Evolutionary conservation across 1,140 invertebrate genomes (phyloP), one percentile per base, ranked within the genome.

Genomic region (Hirudo medicinalis): DNA sequence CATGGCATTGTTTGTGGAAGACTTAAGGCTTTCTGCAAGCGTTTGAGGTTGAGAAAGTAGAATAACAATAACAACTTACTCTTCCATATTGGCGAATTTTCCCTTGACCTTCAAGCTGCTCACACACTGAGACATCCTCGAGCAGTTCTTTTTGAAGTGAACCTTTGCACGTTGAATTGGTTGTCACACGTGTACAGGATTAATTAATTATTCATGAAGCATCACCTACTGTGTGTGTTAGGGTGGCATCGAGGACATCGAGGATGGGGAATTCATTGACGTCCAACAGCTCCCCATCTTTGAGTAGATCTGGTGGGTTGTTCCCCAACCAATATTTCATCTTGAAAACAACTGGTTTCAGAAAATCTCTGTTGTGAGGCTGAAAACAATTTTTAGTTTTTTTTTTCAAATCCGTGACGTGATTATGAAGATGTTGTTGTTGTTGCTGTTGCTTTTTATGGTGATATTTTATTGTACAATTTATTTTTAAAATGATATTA

Each of bases 131-230:
- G 93, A 91, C 79, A 96, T 91, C 0, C 86, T 82, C 11, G 92
- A 92, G 79, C 93, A 97, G 78, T 96, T 91, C 81, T 94, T 95
- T 69, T 92, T 87, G 83, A 97, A 95, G 29, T 87, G 89, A 4
- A 90, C 91, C 77, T 82, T 71, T 57, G 76, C 9, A 25, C 2
- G 32, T 36, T 36, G 32, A 36, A 36, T 36, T 36, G 32, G 32
- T 36, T 36, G 6, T 36, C 2, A 36, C 32, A 36, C 32, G 32
- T 36, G 32, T 3, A 3, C 32, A 36, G 32, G 32, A 36, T 36
- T 36, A 36, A 36, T 36, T 36, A 36, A 36, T 36, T 36, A 36
- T 36, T 36, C 32, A 36, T 36, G 32, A 36, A 36, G 32, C 32
- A 36, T 36, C 32, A 36, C 32, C 32, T 36, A 36, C 32, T 36